Evolutionary conservation across 1,140 invertebrate genomes (phyloP).

Genomic region (Spodoptera frugiperda): DNA sequence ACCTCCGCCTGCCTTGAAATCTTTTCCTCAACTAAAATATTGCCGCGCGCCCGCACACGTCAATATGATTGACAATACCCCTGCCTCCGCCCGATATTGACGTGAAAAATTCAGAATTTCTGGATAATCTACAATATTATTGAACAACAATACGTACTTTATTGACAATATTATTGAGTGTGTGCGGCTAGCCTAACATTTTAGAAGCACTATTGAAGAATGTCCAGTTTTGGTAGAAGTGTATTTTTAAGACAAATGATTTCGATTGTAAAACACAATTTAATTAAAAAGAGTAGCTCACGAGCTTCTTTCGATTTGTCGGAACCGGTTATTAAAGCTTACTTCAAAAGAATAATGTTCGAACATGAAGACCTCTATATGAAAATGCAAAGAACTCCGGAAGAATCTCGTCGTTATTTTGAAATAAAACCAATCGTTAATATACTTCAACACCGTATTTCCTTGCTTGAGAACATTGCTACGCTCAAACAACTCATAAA

Average conservation of each 20-base stretch:
- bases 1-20: no score
- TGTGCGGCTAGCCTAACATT: no score
- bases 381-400: constrained; percentile 60
- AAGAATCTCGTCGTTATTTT: constrained; percentile 69
- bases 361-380: constrained; percentile 73
- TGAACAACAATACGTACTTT: no score
- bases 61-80: no score
- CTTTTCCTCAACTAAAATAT: no score
- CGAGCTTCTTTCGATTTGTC: constrained; percentile 72
- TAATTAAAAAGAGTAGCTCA: constrained; percentile 63
- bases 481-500: constrained; percentile 70
- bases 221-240: not conserved
- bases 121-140: no score
- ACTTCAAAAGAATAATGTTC: constrained; percentile 73
- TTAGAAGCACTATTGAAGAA: not conserved
- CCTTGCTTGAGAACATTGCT: constrained; percentile 77
- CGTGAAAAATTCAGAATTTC: no score
- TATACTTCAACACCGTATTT: constrained; percentile 74
- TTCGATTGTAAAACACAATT: constrained; percentile 53
- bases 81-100: no score
- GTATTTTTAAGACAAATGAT: constrained; percentile 56
- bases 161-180: no score
- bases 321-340: constrained; percentile 73
- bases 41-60: no score
- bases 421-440: constrained; percentile 77